Percentiles rank a stretch among this genome's conserved stretches.
Evolutionary conservation across 2,888 invertebrate genomes (phyloP).

Genomic region (Nysson spinosus): DNA sequence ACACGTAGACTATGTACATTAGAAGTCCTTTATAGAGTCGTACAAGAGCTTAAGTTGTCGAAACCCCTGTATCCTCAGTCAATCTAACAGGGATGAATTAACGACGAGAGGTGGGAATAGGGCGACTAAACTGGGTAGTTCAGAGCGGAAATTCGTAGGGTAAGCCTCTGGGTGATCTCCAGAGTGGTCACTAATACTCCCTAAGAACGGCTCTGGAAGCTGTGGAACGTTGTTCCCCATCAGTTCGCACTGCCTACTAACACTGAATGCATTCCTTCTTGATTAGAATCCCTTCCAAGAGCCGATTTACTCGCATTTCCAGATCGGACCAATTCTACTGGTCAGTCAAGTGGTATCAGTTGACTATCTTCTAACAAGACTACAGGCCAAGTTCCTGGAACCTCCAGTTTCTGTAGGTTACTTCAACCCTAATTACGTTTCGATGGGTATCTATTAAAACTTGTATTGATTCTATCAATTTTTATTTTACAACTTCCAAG

Average conservation of each 20-base stretch:
- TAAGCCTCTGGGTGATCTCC: constrained; percentile 69
- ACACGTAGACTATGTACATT: constrained; percentile 21
- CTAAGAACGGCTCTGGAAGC: constrained; percentile 70
- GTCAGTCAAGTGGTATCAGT: constrained; percentile 32
- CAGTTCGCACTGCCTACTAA: constrained; percentile 65
- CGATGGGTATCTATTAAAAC: too few relatives aligned
- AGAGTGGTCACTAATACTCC: constrained; percentile 73
- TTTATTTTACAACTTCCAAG: too few relatives aligned
- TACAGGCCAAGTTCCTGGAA: too few relatives aligned
- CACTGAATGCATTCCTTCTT: constrained; percentile 72
- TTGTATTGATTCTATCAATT: too few relatives aligned
- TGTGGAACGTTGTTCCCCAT: constrained; percentile 67
- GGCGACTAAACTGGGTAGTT: constrained; percentile 59
- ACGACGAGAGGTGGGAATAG: constrained; percentile 63
- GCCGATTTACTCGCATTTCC: constrained; percentile 64
- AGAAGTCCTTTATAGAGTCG: constrained; percentile 44
- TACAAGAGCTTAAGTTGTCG: constrained; percentile 59
- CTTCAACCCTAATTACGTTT: too few relatives aligned
- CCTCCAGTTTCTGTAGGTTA: constrained; percentile 25
- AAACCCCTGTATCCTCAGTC: constrained; percentile 59
- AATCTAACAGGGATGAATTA: constrained; percentile 59
- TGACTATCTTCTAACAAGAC: constrained; percentile 39
- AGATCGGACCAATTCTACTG: constrained; percentile 52
- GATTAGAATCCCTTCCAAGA: constrained; percentile 66
- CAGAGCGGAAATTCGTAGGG: constrained; percentile 64